Evolutionary conservation across 2,888 invertebrate species (phyloP), one percentile per base, ranked within the genome.

Genomic region (Philereme transversata): DNA sequence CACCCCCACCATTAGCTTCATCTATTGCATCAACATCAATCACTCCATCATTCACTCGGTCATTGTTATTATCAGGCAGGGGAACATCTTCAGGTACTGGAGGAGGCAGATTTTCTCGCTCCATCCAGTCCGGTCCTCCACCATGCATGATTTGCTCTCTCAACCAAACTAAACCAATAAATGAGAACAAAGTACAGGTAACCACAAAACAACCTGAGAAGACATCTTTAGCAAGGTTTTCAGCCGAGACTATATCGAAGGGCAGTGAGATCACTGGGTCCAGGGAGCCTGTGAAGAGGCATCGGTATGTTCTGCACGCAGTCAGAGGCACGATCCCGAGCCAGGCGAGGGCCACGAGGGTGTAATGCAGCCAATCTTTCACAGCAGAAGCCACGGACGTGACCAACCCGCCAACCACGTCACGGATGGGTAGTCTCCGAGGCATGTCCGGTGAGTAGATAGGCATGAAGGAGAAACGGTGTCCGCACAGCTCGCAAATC

Each of bases 361-460:
- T 98, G 82, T 99, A 99, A 85, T 99, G 99, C 33, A 99, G 92
- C 99, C 99, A 99, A 84, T 98, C 98, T 79, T 98, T 96, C 0
- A 99, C 96, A 1, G 99, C 99, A 47, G 97, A 97, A 4, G 96
- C 96, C 38, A 99, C 95, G 22, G 98, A 99, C 4, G 96, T 95
- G 56, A 98, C 93, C 51, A 99, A 89, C 3, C 99, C 99, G 49
- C 97, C 96, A 0, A 98, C 94, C 6, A 99, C 97, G 86, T 99
- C 99, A 69, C 95, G 95, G 38, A 99, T 92, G 0, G 99, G 99
- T 75, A 99, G 92, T 64, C 99, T 94, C 64, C 99, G 95, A n/a
- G 99, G 99, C 99, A 99, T 99, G 84, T 99, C 99, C 36, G 99
- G 98, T n/a, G 99, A 98, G 89, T 99, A 99, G 75, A 99, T 99